phyloP scores from a whole-genome alignment of 2,797 vertebrate species.

The Cryptoprocta ferox region DNA sequence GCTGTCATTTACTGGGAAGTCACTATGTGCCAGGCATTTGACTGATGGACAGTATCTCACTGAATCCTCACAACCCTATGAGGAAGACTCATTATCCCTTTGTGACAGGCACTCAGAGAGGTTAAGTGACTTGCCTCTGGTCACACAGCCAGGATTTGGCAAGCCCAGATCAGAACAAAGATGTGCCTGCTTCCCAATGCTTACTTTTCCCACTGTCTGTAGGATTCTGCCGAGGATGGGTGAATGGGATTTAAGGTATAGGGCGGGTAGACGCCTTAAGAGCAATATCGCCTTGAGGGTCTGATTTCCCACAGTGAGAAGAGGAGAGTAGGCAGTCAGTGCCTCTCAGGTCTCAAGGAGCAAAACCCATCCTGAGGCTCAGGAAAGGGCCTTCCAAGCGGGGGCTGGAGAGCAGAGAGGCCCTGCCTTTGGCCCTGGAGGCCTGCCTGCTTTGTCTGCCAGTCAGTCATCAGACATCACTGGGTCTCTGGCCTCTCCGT shows the following conservation, averaged over 20 bases:
- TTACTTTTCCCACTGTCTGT: neutral
- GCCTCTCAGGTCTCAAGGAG: neutral
- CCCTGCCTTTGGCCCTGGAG: neutral
- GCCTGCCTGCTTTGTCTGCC: neutral
- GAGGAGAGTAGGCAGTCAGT: neutral
- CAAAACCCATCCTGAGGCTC: accelerated
- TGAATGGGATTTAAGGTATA: neutral
- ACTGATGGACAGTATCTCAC: neutral
- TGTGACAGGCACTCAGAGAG: conserved; percentile 17
- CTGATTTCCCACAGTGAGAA: neutral
- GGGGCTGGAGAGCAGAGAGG: neutral
- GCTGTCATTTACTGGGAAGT: neutral
- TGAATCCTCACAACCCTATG: neutral
- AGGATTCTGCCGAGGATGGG: neutral
- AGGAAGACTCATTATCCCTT: neutral
- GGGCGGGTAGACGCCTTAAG: neutral
- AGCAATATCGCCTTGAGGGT: too few relatives aligned
- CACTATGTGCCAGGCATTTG: neutral
- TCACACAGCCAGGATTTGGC: neutral
- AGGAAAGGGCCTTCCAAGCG: neutral
- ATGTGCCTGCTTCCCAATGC: neutral
- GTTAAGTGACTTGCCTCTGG: neutral
- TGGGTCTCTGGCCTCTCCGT: neutral
- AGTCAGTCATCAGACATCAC: neutral
- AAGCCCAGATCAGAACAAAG: neutral